Evolutionary conservation across 2,888 invertebrate genomes (phyloP).

Genomic region (Andrena praecox): DNA sequence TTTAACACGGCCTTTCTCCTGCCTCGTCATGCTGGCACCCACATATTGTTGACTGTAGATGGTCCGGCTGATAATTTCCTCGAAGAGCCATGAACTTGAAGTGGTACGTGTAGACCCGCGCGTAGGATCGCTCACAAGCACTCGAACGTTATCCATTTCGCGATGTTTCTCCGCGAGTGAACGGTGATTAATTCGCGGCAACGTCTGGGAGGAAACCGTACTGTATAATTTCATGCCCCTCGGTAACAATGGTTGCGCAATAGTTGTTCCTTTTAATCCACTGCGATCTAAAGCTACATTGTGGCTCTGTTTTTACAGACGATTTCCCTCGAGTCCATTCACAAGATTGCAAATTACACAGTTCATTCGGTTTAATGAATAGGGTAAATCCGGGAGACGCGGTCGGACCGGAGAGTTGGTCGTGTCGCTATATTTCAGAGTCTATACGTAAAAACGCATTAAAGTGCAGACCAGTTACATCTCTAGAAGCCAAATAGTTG

Average conservation of each 20-base stretch:
- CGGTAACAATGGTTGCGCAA: background rate
- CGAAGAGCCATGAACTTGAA: constrained; percentile 64
- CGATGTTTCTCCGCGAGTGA: background rate
- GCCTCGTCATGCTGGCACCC: constrained; percentile 67
- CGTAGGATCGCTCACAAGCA: constrained; percentile 37
- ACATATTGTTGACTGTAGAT: constrained; percentile 67
- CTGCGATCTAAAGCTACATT: background rate
- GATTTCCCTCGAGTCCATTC: background rate
- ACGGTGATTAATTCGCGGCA: background rate
- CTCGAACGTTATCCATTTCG: constrained; percentile 17
- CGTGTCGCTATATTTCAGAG: no score
- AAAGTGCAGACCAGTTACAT: no score
- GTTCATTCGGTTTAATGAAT: background rate
- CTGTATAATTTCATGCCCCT: background rate
- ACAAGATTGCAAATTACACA: background rate
- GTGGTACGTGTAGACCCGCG: constrained; percentile 39
- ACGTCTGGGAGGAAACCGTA: background rate
- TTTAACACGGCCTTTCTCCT: constrained; percentile 50
- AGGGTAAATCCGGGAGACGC: no score
- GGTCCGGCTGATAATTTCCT: constrained; percentile 58
- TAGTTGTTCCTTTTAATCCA: background rate
- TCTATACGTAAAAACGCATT: no score
- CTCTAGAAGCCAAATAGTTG: no score
- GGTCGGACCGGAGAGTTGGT: no score
- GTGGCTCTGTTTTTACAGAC: background rate